Evolutionary conservation across 2,113 vertebrate species (phyloP).

Genomic region (Seriola aureovittata): DNA sequence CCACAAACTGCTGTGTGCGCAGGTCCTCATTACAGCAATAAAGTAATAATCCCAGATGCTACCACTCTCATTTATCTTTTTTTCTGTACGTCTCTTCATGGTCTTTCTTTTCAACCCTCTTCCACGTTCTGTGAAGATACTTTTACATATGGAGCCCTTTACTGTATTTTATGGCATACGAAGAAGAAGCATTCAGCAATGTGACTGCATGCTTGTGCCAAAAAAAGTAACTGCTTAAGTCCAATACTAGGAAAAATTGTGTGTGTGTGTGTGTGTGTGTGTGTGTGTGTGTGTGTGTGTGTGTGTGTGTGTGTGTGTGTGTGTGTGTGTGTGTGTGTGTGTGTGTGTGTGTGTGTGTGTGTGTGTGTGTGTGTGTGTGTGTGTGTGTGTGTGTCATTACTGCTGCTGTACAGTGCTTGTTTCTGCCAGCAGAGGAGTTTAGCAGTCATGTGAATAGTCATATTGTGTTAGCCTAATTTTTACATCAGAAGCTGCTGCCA

Average conservation of each 20-base stretch:
- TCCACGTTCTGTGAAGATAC: not conserved
- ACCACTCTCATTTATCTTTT: conserved; percentile 42
- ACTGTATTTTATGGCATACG: not conserved
- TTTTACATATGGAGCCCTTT: conserved; percentile 2
- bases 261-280: not conserved
- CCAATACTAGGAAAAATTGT: not conserved
- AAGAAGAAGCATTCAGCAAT: not conserved
- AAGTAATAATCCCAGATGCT: conserved; percentile 52
- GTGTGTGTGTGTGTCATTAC: not conserved
- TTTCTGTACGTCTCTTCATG: conserved; percentile 6
- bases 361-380: too few relatives aligned
- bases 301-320: not conserved
- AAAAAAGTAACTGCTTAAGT: not conserved
- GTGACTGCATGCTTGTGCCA: not conserved
- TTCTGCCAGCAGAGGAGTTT: not conserved
- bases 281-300: too few relatives aligned
- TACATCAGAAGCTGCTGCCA: not conserved
- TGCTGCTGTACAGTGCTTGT: not conserved
- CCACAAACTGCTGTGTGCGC: conserved; percentile 63
- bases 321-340: not conserved
- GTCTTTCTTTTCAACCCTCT: not conserved
- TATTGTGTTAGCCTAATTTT: not conserved
- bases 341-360: not conserved
- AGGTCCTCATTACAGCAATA: conserved; percentile 46
- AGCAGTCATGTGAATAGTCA: not conserved